Evolutionary conservation across 2,113 vertebrate genomes (phyloP).

Genomic region (Leptobrachium ailaonicum): DNA sequence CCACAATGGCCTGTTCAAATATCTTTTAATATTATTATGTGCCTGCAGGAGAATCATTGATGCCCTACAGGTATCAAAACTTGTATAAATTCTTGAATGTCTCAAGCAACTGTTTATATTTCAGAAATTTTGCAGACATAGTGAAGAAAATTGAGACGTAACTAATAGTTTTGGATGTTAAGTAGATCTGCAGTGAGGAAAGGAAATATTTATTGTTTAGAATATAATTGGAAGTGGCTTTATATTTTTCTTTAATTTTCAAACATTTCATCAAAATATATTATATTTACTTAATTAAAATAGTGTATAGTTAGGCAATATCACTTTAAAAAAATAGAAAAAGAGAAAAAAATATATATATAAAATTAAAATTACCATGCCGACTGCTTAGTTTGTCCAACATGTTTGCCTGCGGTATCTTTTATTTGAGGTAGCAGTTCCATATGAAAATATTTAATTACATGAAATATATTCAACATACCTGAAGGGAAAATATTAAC

Average conservation of each 20-base stretch:
- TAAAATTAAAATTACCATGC: background rate
- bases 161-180: too few species aligned
- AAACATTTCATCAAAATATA: too few species aligned
- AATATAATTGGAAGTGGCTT: background rate
- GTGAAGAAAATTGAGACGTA: too few species aligned
- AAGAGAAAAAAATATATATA: background rate
- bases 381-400: slow-evolving; percentile 13
- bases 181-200: background rate
- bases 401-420: slow-evolving; percentile 33
- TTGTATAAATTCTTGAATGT: background rate
- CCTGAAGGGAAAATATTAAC: slow-evolving; percentile 31
- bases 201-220: background rate
- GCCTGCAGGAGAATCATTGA: background rate
- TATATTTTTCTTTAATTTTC: too few species aligned
- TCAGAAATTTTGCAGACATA: background rate
- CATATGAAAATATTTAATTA: slow-evolving; percentile 48
- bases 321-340: background rate
- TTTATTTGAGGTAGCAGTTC: slow-evolving; percentile 44
- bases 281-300: too few species aligned
- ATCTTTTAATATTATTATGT: background rate
- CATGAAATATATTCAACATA: slow-evolving; percentile 33
- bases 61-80: background rate
- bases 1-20: background rate
- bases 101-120: background rate
- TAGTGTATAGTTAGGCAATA: background rate